Evolutionary conservation across 2,888 invertebrate species (phyloP).

Genomic region (Nymphalis c-album): DNA sequence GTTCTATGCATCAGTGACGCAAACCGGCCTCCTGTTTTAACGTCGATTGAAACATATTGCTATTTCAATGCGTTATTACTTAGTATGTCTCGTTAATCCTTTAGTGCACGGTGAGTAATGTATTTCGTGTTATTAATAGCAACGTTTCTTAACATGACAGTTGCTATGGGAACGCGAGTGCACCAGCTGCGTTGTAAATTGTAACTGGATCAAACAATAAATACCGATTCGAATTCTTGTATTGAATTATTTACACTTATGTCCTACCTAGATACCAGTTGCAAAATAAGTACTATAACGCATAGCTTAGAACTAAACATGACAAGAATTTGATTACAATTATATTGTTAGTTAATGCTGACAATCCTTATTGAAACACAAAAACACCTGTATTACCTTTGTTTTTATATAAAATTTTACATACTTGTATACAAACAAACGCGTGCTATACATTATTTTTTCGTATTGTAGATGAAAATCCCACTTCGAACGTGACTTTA

Average conservation of each 20-base stretch:
- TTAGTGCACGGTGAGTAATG: slow-evolving; percentile 24
- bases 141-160: slow-evolving; percentile 29
- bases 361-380: not conserved
- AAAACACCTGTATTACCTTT: not conserved
- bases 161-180: slow-evolving; percentile 55
- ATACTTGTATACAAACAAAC: not conserved
- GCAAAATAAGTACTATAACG: slow-evolving; percentile 10
- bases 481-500: not conserved
- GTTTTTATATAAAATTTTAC: not conserved
- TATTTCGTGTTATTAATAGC: slow-evolving; percentile 16
- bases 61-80: slow-evolving; percentile 21
- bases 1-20: slow-evolving; percentile 16
- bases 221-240: slow-evolving; percentile 68
- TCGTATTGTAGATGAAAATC: not conserved
- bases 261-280: slow-evolving; percentile 16
- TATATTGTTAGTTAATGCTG: not conserved
- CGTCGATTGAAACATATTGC: slow-evolving; percentile 17
- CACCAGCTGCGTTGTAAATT: slow-evolving; percentile 59
- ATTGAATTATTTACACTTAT: slow-evolving; percentile 49
- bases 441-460: not conserved
- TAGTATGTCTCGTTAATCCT: slow-evolving; percentile 16
- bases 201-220: slow-evolving; percentile 67
- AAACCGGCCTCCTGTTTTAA: slow-evolving; percentile 4
- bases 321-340: slow-evolving; percentile 4
- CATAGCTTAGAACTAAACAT: slow-evolving; percentile 2